These are phyloP conservation scores for Triplophysa bombifrons DNA, from an alignment of 2,797 vertebrate species.

Conservation along the genomic window DNA sequence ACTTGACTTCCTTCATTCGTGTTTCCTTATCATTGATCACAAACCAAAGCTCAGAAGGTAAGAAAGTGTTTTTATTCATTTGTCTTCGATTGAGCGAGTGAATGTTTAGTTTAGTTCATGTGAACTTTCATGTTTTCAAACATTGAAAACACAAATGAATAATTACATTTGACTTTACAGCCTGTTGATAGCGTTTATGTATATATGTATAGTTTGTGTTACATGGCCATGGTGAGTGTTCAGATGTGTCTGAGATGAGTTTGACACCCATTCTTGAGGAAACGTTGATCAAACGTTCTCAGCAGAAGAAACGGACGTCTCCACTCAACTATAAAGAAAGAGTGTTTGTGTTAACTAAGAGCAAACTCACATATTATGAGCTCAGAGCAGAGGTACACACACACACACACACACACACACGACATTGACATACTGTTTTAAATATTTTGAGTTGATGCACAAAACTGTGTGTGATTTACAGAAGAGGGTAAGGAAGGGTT, in stretches of 20 bases:
- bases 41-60: neutral
- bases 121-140: no score
- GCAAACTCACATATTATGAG: slow-evolving; percentile 86
- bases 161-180: no score
- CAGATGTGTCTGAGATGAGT: slow-evolving; percentile 78
- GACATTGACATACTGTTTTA: no score
- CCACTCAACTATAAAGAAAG: slow-evolving; percentile 94
- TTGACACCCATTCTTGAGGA: slow-evolving; percentile 84
- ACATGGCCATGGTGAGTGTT: slow-evolving; percentile 42
- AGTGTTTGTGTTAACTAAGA: slow-evolving; percentile 88
- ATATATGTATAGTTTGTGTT: neutral
- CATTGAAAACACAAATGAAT: no score
- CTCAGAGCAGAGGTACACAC: slow-evolving; percentile 81
- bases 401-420: neutral
- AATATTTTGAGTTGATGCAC: neutral
- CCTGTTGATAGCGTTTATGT: no score
- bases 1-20: slow-evolving; percentile 18
- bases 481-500: slow-evolving; percentile 89
- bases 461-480: slow-evolving; percentile 56
- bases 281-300: slow-evolving; percentile 91
- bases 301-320: slow-evolving; percentile 92
- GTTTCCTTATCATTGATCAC: slow-evolving; percentile 19
- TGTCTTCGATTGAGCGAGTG: neutral
- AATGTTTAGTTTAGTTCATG: no score
- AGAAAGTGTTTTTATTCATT: neutral